Conservation (phyloP, 2,113 vertebrate species). For the Epinephelus cyanopodus region DNA sequence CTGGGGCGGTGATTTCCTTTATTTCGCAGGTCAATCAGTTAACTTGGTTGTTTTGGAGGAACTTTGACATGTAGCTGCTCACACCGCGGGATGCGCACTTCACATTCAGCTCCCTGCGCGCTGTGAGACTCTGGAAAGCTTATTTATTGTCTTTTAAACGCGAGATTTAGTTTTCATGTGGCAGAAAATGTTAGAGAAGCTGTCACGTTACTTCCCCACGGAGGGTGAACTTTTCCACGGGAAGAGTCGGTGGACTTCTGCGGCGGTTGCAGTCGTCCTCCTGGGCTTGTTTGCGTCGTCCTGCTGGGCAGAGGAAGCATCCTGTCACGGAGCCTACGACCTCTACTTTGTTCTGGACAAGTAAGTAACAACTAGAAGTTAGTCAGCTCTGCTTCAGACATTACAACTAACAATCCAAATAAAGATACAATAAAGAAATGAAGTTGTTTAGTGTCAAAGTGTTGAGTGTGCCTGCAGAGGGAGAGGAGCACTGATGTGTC, state of each 20-base stretch:
- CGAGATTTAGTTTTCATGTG: neutral
- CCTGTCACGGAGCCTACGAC: conserved; percentile 91
- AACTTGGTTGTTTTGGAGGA: conserved; percentile 32
- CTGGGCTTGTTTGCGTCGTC: conserved; percentile 40
- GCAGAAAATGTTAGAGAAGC: conserved; percentile 33
- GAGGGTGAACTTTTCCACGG: conserved; percentile 15
- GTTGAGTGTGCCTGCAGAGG: neutral
- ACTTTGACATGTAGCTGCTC: conserved; percentile 50
- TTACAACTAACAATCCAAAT: neutral
- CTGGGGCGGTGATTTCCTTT: conserved; percentile 61
- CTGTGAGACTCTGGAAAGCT: neutral
- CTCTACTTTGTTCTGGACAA: conserved; percentile 95
- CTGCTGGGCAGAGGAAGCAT: conserved; percentile 81
- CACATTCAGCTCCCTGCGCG: neutral
- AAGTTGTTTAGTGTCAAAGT: neutral
- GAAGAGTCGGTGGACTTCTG: conserved; percentile 30
- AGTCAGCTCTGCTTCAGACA: no score
- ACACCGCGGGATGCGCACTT: conserved; percentile 7
- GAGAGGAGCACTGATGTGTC: no score
- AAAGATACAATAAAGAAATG: neutral
- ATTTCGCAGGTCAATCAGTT: conserved; percentile 34
- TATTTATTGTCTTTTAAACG: neutral
- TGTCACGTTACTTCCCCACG: neutral
- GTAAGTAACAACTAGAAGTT: conserved; percentile 79
- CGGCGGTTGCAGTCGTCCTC: conserved; percentile 39